Percentiles rank a stretch among this genome's conserved stretches.
These are phyloP conservation scores for Apomyelois bistriatella DNA, from an alignment of 2,888 invertebrate genomes.

Conservation along the genomic window DNA sequence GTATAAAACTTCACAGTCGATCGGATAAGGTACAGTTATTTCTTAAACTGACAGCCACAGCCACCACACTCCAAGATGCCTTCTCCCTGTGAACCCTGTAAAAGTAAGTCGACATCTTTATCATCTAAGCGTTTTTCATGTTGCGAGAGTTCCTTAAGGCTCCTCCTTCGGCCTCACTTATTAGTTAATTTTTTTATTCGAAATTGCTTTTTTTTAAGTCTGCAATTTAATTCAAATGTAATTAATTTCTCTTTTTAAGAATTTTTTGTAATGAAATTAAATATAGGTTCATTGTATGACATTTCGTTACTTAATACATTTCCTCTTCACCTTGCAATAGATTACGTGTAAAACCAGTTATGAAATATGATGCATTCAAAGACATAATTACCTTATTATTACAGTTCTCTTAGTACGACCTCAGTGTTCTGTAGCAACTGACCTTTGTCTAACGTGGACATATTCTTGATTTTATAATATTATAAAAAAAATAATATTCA, in stretches of 20 bases:
- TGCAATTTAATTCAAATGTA: no score
- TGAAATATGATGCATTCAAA: not conserved
- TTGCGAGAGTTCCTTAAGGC: no score
- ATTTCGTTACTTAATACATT: no score
- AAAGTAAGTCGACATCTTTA: slow-evolving; percentile 57
- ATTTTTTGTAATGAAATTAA: no score
- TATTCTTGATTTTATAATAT: not conserved
- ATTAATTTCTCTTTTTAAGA: no score
- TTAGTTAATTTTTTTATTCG: no score
- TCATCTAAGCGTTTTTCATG: no score
- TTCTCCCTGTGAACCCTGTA: slow-evolving; percentile 80
- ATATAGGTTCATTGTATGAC: no score
- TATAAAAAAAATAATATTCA: no score
- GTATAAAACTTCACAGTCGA: slow-evolving; percentile 49
- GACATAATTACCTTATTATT: not conserved
- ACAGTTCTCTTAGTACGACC: not conserved
- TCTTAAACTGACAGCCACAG: slow-evolving; percentile 26
- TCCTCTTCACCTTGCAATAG: not conserved
- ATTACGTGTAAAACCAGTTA: not conserved
- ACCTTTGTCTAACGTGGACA: not conserved
- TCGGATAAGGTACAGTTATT: slow-evolving; percentile 35
- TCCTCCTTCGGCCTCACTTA: no score
- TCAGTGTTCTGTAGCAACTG: not conserved
- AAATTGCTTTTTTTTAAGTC: no score
- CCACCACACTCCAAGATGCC: slow-evolving; percentile 61